Percentiles rank a stretch among this genome's conserved stretches.
These are phyloP conservation scores for Unio delphinus DNA, from an alignment of 2,888 invertebrate genomes.

Conservation along the genomic window DNA sequence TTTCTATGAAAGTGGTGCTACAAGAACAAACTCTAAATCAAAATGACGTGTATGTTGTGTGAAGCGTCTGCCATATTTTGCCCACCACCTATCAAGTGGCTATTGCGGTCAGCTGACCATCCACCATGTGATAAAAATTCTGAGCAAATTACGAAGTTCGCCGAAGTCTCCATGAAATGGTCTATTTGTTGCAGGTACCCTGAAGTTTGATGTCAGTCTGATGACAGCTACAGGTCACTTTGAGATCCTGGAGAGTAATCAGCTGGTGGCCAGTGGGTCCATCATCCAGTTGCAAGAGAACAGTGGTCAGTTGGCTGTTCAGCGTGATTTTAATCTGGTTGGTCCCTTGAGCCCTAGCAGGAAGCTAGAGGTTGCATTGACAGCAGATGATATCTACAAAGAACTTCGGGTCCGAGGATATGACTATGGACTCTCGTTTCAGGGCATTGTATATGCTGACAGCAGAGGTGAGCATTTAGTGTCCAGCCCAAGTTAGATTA, in stretches of 20 bases:
- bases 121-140: too few relatives aligned
- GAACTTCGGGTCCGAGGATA: constrained; percentile 70
- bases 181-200: constrained; percentile 44
- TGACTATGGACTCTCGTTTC: constrained; percentile 68
- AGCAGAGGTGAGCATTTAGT: constrained; percentile 48
- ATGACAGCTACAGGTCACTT: constrained; percentile 75
- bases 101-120: too few relatives aligned
- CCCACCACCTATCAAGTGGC: too few relatives aligned
- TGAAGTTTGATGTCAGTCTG: constrained; percentile 64
- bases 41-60: too few relatives aligned
- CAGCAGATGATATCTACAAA: constrained; percentile 66
- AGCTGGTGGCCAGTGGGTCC: constrained; percentile 85
- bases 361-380: constrained; percentile 31
- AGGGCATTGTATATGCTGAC: constrained; percentile 83
- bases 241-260: constrained; percentile 89
- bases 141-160: too few relatives aligned
- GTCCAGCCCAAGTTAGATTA: background rate
- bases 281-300: constrained; percentile 74
- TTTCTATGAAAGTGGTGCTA: too few relatives aligned
- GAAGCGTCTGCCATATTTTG: too few relatives aligned
- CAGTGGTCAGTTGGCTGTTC: constrained; percentile 10
- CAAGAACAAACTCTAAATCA: too few relatives aligned
- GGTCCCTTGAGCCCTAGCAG: constrained; percentile 21
- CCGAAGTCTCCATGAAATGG: too few relatives aligned
- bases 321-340: constrained; percentile 14